Conservation (phyloP, 2,888 invertebrate genomes). For the Molorchus minor region DNA sequence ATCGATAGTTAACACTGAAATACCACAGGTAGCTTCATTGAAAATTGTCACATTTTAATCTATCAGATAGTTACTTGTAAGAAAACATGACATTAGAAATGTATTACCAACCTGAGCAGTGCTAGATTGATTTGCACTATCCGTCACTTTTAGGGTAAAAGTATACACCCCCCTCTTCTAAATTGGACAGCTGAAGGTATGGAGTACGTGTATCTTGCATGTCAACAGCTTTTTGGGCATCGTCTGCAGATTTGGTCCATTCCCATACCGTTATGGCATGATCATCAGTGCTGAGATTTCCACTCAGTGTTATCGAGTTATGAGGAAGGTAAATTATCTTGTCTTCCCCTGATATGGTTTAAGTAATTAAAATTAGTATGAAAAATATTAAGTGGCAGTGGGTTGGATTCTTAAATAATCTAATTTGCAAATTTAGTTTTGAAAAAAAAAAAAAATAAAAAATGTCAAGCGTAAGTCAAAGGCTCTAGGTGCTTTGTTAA, state of each 20-base stretch:
- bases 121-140: conserved; percentile 88
- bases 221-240: conserved; percentile 90
- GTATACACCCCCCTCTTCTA: conserved; percentile 95
- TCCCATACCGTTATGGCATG: conserved; percentile 94
- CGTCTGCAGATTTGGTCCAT: conserved; percentile 91
- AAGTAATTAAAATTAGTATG: no score
- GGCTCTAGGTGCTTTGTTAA: no score
- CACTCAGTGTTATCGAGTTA: conserved; percentile 86
- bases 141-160: conserved; percentile 91
- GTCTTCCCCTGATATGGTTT: conserved; percentile 72
- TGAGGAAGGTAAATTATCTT: conserved; percentile 90
- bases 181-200: conserved; percentile 83
- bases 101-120: conserved; percentile 66
- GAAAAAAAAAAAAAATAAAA: no score
- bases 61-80: no score
- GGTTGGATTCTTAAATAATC: no score
- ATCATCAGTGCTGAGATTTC: conserved; percentile 91
- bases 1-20: no score
- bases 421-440: no score
- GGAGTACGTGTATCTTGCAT: conserved; percentile 96
- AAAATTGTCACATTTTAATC: no score
- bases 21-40: no score
- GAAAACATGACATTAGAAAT: no score
- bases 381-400: no score
- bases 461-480: no score